phyloP scores from a whole-genome alignment of 2,888 invertebrate species.

The Drosophila melanosoma region DNA sequence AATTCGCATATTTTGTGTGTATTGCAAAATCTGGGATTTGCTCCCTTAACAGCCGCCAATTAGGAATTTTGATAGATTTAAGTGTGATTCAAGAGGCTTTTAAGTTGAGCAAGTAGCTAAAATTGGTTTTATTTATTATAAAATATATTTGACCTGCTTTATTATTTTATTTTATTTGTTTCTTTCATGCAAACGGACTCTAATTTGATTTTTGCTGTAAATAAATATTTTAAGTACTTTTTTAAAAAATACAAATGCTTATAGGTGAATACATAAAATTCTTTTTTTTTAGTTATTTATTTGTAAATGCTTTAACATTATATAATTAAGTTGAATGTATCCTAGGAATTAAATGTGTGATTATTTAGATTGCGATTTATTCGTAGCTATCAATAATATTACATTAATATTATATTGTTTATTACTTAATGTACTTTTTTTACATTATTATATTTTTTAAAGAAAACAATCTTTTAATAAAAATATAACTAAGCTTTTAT shows the following conservation, averaged over 20 bases:
- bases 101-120: neutral
- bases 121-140: neutral
- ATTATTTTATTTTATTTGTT: neutral
- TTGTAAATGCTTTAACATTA: neutral
- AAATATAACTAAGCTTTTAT: neutral
- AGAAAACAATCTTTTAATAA: no score
- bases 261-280: no score
- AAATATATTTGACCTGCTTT: neutral
- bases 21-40: neutral
- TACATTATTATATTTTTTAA: no score
- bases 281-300: neutral
- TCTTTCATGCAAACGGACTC: neutral
- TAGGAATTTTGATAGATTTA: neutral
- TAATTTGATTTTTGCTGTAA: neutral
- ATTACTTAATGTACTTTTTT: no score
- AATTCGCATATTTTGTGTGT: conserved; percentile 21
- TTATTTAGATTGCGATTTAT: neutral
- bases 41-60: neutral
- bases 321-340: neutral
- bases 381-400: neutral
- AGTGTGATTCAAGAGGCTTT: neutral
- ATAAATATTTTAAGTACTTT: neutral
- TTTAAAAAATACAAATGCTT: neutral
- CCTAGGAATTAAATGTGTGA: neutral
- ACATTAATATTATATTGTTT: neutral